Base-by-base conservation (phyloP, 1,140 invertebrate species). In the Cydia strobilella region DNA sequence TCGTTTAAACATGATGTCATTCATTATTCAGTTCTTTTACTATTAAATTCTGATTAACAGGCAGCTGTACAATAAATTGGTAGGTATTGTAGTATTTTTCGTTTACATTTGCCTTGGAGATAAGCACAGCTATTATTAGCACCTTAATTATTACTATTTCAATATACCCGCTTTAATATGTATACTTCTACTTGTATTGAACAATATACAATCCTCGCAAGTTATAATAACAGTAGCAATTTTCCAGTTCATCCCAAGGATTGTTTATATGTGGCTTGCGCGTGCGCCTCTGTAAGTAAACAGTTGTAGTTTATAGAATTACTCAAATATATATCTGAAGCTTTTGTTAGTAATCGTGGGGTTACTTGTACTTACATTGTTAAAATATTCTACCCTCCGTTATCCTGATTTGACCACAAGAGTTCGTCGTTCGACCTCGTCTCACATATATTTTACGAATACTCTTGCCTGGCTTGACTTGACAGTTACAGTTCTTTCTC, bases 221-320 rank as follows among this genome's bases (percentile, higher is more conserved):
- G 31, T 39, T 69, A 69, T 39, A 69, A 69, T 66, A 35, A 69
- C 31, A 15, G 27, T 42, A 18, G 27, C 31, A 9, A 39, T 39
- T 39, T 69, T 39, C 65, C 35, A 31, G 63, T 69, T 69, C n/a
- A 69, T 69, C 65, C 31, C 65, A 69, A 69, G 65, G 65, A 69
- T 69, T 69, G 65, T 69, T 69, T 69, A 69, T 69, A 69, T 69
- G n/a, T 35, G 31, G 66, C 25, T 39, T 76, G 69, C 63, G 75
- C 75, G 72, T 76, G 72, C 51, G 72, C 63, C 63, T 74, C 74
- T 59, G 48, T 69, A 74, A 78, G 74, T 76, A 81, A 81, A 79
- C 77, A 76, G 15, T n/a, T 51, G 72, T 63, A 74, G 74, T 74
- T 80, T 79, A 73, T 74, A 77, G 69, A 76, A 78, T 69, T 72